These are phyloP conservation scores for Euplagia quadripunctaria DNA, from an alignment of 2,888 invertebrate genomes.

Conservation along the genomic window DNA sequence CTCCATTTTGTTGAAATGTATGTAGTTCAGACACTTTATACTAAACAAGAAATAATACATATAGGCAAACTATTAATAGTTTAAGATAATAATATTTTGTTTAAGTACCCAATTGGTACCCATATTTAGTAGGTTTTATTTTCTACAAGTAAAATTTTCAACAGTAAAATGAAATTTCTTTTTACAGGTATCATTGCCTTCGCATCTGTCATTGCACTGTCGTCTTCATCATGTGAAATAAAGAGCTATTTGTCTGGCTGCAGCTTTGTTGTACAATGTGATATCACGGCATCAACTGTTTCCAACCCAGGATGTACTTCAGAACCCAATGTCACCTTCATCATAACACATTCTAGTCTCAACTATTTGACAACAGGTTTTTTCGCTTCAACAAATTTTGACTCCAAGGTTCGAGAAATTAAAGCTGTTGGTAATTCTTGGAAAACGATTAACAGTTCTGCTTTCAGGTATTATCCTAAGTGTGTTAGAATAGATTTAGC, in stretches of 20 bases:
- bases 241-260: slow-evolving; percentile 51
- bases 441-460: slow-evolving; percentile 55
- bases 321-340: slow-evolving; percentile 64
- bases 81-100: too few relatives aligned
- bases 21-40: too few relatives aligned
- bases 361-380: slow-evolving; percentile 60
- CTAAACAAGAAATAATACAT: too few relatives aligned
- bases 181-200: slow-evolving; percentile 52
- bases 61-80: too few relatives aligned
- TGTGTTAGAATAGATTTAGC: slow-evolving; percentile 62
- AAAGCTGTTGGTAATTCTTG: slow-evolving; percentile 62
- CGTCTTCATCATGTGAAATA: slow-evolving; percentile 55
- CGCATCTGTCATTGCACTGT: slow-evolving; percentile 26
- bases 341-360: slow-evolving; percentile 56
- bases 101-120: too few relatives aligned
- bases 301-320: slow-evolving; percentile 58
- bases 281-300: slow-evolving; percentile 56
- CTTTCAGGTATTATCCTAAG: slow-evolving; percentile 70
- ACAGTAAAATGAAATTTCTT: background rate
- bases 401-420: slow-evolving; percentile 69
- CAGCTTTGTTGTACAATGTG: slow-evolving; percentile 66
- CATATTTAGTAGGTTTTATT: too few relatives aligned
- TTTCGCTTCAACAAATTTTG: slow-evolving; percentile 78
- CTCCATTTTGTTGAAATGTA: too few relatives aligned
- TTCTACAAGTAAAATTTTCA: background rate